Evolutionary conservation across 2,113 vertebrate species (phyloP).

Genomic region (Meriones unguiculatus): DNA sequence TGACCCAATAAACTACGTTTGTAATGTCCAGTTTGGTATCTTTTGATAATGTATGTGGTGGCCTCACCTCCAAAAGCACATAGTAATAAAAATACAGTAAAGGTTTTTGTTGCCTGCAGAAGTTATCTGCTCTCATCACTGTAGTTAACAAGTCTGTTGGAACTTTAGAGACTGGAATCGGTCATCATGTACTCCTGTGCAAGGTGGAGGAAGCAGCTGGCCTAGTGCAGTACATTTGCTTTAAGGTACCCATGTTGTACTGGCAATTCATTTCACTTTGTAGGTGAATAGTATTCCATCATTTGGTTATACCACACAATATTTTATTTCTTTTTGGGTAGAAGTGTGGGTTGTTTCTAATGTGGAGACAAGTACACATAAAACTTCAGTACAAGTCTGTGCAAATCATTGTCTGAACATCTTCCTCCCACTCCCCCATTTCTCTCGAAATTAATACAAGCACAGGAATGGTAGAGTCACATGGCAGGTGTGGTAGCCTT

Average conservation of each 20-base stretch:
- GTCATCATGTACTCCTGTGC: neutral
- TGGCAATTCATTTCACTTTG: neutral
- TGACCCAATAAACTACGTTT: neutral
- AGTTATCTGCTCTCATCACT: neutral
- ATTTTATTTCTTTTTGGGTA: slow-evolving; percentile 28
- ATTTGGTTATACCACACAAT: neutral
- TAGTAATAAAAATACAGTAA: neutral
- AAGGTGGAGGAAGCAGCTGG: neutral
- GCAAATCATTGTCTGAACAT: neutral
- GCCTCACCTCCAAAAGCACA: neutral
- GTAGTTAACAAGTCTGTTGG: neutral
- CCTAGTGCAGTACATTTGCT: neutral
- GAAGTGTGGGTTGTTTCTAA: neutral
- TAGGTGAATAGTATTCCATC: neutral
- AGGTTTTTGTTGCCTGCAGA: neutral
- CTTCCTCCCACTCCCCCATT: neutral
- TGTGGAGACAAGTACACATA: neutral
- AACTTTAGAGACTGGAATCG: neutral
- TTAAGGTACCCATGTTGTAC: neutral
- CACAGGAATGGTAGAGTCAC: neutral
- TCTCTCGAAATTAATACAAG: neutral
- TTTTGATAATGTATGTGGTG: slow-evolving; percentile 41
- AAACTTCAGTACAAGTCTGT: neutral
- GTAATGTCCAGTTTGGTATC: neutral
- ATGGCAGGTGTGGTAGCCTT: neutral